Percentiles rank a stretch among this genome's conserved stretches.
Conservation (phyloP, 2,113 vertebrate species). For the Pseudopodoces humilis region DNA sequence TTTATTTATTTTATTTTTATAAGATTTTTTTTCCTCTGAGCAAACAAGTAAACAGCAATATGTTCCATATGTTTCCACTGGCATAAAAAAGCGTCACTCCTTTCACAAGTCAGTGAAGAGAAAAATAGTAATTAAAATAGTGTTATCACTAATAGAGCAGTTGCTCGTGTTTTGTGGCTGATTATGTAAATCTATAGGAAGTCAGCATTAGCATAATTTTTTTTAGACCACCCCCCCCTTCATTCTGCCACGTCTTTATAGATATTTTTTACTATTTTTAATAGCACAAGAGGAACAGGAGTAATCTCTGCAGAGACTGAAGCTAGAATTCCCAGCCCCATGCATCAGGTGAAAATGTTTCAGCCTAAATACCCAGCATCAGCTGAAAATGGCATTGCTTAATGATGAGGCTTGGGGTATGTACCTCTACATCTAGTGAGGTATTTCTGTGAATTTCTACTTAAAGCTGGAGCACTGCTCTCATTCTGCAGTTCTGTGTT, state of each 20-base stretch:
- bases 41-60: neutral
- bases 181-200: conserved; percentile 22
- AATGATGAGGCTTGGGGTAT: rapidly evolving
- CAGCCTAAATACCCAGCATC: neutral
- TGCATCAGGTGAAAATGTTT: neutral
- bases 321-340: neutral
- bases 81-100: neutral
- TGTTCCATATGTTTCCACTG: neutral
- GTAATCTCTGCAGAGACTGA: neutral
- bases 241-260: neutral
- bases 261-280: neutral
- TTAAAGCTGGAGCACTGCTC: neutral
- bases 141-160: conserved; percentile 33
- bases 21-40: neutral
- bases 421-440: neutral
- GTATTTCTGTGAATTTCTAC: neutral
- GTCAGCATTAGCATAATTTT: neutral
- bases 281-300: neutral
- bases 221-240: neutral
- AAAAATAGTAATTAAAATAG: conserved; percentile 51
- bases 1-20: neutral
- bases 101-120: conserved; percentile 23
- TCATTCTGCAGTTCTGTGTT: neutral
- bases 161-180: neutral
- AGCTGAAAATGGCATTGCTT: neutral